Base-by-base conservation (phyloP, 2,888 invertebrate species). In the Strigamia crassipes region DNA sequence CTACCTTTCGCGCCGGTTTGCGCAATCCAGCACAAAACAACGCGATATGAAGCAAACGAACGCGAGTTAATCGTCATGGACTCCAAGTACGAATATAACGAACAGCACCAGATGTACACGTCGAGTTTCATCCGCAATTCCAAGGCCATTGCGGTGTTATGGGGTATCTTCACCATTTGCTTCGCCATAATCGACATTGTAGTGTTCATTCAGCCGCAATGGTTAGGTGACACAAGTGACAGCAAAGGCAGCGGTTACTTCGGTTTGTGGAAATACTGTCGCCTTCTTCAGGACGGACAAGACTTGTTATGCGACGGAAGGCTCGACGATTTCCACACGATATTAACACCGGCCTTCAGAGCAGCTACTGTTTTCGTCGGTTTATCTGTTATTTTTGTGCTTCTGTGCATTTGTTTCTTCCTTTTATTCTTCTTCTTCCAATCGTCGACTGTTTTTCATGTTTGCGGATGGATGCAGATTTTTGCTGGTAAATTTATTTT, bases 161-260 rank as follows among this genome's bases (percentile, higher is more conserved):
- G 99, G 99, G 97, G 95, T 84, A 95, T 99, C 87, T 97, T 99
- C 89, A 96, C 96, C 85, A 94, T 98, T 87, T 97, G 97, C 89
- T 97, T 96, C 88, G 96, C 96, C 84, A 96, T 99, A 87, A 96
- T 99, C 87, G 94, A 94, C 86, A 93, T 96, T 85, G 96, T 99
- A 42, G 95, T 96, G 5, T 97, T 99, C 88, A 93, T 98, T 83
- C 97, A 97, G 84, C 97, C 86, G 83, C 94, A 96, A 89, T 94
- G 96, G 96, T 91, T 96, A 84, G 94, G 94, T 13, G 94, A 94
- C 89, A 87, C 87, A 0, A 85, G 93, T 85, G 93, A 94, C 85
- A 93, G 94, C 84, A 94, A 95, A 85, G 94, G 93, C 86, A 94
- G 95, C 0, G 96, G 96, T 82, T 94, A 95, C 88, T 94, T 98